phyloP scores from a whole-genome alignment of 2,797 vertebrate species.

The Valencia hispanica region DNA sequence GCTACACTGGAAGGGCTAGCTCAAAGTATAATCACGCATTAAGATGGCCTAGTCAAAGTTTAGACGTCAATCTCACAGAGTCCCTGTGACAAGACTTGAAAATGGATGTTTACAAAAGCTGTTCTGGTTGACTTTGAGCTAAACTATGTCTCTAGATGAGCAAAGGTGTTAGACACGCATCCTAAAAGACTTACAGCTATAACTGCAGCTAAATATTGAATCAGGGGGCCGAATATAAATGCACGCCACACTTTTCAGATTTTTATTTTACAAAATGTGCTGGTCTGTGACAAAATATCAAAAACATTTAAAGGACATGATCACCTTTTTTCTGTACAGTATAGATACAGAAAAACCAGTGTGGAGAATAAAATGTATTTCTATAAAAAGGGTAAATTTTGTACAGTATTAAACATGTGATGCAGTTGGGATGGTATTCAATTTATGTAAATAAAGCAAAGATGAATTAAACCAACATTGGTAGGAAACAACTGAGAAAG shows the following conservation, averaged over 20 bases:
- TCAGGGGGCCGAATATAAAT: too few relatives aligned
- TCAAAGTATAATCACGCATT: not conserved
- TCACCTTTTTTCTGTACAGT: not conserved
- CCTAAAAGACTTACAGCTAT: not conserved
- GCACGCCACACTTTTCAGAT: not conserved
- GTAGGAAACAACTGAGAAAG: slow-evolving; percentile 8
- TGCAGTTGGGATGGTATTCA: slow-evolving; percentile 59
- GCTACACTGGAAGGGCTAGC: not conserved
- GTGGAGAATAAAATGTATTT: not conserved
- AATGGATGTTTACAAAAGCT: too few relatives aligned
- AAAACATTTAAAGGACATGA: not conserved
- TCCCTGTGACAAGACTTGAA: too few relatives aligned
- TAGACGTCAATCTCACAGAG: not conserved
- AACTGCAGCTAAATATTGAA: not conserved
- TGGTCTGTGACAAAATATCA: not conserved
- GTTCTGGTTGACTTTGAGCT: not conserved
- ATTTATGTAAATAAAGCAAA: slow-evolving; percentile 57
- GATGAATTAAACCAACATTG: slow-evolving; percentile 66
- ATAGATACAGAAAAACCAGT: not conserved
- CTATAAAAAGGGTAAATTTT: not conserved
- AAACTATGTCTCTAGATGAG: not conserved
- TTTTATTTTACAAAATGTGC: not conserved
- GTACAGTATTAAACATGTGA: not conserved
- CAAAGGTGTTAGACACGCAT: not conserved
- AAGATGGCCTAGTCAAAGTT: not conserved